Conservation (phyloP, 1,140 invertebrate genomes). For the Battus philenor region DNA sequence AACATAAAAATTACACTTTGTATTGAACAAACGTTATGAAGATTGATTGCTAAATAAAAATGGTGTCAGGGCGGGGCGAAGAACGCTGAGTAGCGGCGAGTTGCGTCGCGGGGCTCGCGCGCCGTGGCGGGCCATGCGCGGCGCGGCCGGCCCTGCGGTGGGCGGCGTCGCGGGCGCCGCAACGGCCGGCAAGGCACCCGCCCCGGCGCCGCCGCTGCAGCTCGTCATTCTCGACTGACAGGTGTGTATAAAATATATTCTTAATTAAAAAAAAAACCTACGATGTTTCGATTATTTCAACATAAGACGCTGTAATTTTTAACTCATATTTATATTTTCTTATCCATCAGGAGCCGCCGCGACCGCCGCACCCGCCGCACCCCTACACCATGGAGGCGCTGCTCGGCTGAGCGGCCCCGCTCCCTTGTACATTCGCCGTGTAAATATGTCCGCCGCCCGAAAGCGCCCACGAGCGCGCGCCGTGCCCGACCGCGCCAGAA, state of each 20-base stretch:
- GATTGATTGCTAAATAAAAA: too few species aligned
- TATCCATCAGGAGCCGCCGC: slow-evolving; percentile 42
- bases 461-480: slow-evolving; percentile 19
- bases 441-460: slow-evolving; percentile 40
- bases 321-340: too few species aligned
- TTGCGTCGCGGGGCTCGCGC: slow-evolving; percentile 92
- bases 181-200: slow-evolving; percentile 23
- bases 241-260: background rate
- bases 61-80: slow-evolving; percentile 84
- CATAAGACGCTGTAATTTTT: too few species aligned
- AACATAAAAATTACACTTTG: too few species aligned
- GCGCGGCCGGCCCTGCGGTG: slow-evolving; percentile 82
- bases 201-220: slow-evolving; percentile 69
- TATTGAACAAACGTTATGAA: too few species aligned
- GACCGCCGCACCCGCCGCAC: slow-evolving; percentile 69
- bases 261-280: too few species aligned
- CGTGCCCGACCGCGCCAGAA: slow-evolving; percentile 20
- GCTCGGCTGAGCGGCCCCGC: slow-evolving; percentile 69
- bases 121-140: slow-evolving; percentile 86
- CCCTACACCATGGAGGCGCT: slow-evolving; percentile 80
- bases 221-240: slow-evolving; percentile 84
- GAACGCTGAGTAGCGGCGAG: slow-evolving; percentile 87
- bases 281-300: too few species aligned
- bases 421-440: slow-evolving; percentile 50
- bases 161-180: slow-evolving; percentile 83